A percentile compares a stretch with the other conserved stretches of the same genome.
These are phyloP conservation scores for Ia io DNA, from an alignment of 2,113 vertebrate genomes.

Conservation along the genomic window DNA sequence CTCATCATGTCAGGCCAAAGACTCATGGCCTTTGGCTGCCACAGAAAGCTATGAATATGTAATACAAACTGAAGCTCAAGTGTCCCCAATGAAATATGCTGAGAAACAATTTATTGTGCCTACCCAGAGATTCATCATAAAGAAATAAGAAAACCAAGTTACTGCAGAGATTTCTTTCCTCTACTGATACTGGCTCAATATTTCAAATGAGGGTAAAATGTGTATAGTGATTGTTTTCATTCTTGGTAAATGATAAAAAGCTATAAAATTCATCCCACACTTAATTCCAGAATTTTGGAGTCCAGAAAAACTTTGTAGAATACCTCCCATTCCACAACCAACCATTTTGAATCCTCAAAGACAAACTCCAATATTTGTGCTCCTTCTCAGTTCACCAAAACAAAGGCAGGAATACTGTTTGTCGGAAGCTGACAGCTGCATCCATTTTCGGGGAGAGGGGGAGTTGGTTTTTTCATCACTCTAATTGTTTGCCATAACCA, in stretches of 20 bases:
- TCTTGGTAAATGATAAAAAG: neutral
- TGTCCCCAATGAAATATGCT: conserved; percentile 42
- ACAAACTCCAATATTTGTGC: neutral
- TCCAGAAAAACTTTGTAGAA: neutral
- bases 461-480: neutral
- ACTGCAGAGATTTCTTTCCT: neutral
- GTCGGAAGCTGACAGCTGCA: neutral
- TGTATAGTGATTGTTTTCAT: neutral
- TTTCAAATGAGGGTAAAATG: neutral
- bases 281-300: neutral
- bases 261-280: neutral
- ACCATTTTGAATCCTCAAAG: neutral
- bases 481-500: neutral
- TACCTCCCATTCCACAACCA: neutral
- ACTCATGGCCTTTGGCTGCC: conserved; percentile 51
- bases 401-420: neutral
- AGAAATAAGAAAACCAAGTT: conserved; percentile 24
- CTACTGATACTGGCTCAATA: neutral
- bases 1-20: conserved; percentile 42
- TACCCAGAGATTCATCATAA: conserved; percentile 39
- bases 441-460: neutral
- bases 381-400: neutral
- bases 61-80: conserved; percentile 40
- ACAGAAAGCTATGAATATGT: conserved; percentile 55
- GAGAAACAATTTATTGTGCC: conserved; percentile 27